Conservation (phyloP, 1,140 invertebrate genomes). For the Sminthurides bifidus region DNA sequence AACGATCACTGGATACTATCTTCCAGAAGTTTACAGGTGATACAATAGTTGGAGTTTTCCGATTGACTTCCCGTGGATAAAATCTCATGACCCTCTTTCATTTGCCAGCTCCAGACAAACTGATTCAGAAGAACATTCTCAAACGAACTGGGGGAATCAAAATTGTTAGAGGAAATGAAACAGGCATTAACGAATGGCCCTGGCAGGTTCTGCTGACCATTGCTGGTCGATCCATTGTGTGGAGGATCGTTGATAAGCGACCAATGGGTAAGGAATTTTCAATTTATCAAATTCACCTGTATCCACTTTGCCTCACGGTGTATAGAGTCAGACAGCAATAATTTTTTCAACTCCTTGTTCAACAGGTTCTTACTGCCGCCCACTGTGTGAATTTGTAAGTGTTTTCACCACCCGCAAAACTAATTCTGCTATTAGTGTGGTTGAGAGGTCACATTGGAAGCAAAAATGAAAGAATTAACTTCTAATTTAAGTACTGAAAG, state of each 20-base stretch:
- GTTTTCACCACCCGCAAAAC: too few species aligned
- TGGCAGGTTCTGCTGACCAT: constrained; percentile 27
- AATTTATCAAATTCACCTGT: too few species aligned
- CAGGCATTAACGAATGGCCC: constrained; percentile 25
- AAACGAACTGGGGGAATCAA: constrained; percentile 1
- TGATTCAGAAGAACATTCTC: neutral
- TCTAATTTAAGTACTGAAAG: too few species aligned
- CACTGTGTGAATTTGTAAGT: constrained; percentile 25
- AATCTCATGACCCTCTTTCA: neutral
- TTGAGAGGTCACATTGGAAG: too few species aligned
- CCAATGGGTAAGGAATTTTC: constrained; percentile 4
- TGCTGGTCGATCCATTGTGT: constrained; percentile 20
- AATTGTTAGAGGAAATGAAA: constrained; percentile 26
- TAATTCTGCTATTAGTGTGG: too few species aligned
- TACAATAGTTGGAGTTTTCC: too few species aligned
- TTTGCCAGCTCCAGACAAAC: neutral
- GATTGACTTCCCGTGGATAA: neutral
- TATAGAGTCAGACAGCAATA: too few species aligned
- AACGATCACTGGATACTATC: neutral
- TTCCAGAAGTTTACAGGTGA: too few species aligned
- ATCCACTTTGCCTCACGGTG: too few species aligned
- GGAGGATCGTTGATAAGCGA: constrained; percentile 21
- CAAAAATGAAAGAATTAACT: too few species aligned
- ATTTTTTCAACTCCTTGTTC: neutral
- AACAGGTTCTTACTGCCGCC: constrained; percentile 20